Evolutionary conservation across 2,888 invertebrate species (phyloP).

Genomic region (Junonia oenone): DNA sequence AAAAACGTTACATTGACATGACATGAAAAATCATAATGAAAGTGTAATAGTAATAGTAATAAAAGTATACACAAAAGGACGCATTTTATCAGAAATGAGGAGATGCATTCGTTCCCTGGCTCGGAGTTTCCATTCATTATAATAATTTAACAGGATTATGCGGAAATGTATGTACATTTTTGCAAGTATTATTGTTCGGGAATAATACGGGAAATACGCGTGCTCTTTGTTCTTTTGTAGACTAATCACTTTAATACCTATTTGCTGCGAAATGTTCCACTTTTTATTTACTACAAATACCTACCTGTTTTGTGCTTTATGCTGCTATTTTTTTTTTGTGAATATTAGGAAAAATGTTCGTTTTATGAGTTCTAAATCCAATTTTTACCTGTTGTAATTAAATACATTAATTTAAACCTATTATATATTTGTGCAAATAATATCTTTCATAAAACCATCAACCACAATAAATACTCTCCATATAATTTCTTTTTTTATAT

Average conservation of each 20-base stretch:
- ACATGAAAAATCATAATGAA: too few species aligned
- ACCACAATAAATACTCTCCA: too few species aligned
- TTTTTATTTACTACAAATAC: too few species aligned
- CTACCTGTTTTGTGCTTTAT: too few species aligned
- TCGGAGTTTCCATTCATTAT: background rate
- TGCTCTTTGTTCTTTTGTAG: background rate
- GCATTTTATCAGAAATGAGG: background rate
- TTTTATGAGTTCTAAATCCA: too few species aligned
- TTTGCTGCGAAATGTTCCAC: background rate
- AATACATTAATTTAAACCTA: too few species aligned
- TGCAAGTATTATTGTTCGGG: background rate
- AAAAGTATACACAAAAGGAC: background rate
- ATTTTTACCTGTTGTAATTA: too few species aligned
- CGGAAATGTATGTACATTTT: background rate
- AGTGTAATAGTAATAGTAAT: background rate
- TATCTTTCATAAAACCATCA: too few species aligned
- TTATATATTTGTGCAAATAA: too few species aligned
- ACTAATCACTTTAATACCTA: background rate
- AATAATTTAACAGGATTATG: background rate
- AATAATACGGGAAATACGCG: too few species aligned
- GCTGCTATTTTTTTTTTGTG: background rate
- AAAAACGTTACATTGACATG: background rate
- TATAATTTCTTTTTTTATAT: too few species aligned
- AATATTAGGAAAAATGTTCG: too few species aligned
- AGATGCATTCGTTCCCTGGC: background rate